Evolutionary conservation across 2,888 invertebrate genomes (phyloP).

Genomic region (Heterodera filipjevi): DNA sequence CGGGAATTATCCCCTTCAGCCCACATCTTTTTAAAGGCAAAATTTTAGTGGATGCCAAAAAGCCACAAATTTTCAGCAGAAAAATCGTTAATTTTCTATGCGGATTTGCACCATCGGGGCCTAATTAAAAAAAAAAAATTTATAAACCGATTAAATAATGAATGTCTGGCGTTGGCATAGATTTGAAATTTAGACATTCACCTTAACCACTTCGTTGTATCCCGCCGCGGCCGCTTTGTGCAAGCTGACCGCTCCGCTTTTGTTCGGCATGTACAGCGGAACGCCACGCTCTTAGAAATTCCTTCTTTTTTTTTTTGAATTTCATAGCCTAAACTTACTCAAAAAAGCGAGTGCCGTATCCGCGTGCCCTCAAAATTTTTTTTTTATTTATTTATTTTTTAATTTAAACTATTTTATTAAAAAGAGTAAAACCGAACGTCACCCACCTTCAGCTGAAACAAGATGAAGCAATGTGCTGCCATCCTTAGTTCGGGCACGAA

Average conservation of each 20-base stretch:
- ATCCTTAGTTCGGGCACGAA: conserved; percentile 71
- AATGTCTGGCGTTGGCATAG: too few relatives aligned
- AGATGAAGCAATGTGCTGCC: conserved; percentile 89
- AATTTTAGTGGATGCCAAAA: too few relatives aligned
- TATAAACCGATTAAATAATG: too few relatives aligned
- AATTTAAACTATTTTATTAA: neutral
- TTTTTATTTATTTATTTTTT: too few relatives aligned
- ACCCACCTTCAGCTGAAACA: conserved; percentile 25
- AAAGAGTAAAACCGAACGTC: neutral
- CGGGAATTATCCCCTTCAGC: too few relatives aligned
- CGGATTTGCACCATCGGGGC: too few relatives aligned
- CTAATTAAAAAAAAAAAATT: too few relatives aligned
- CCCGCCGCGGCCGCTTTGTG: conserved; percentile 96
- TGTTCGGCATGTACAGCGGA: conserved; percentile 98
- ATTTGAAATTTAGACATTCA: too few relatives aligned
- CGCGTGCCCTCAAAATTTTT: conserved; percentile 79
- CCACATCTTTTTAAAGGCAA: too few relatives aligned
- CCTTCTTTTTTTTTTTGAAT: neutral
- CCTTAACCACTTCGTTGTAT: conserved; percentile 94
- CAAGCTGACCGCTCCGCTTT: conserved; percentile 93
- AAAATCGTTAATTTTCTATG: too few relatives aligned
- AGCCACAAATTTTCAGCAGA: too few relatives aligned
- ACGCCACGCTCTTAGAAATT: conserved; percentile 87
- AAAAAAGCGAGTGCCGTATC: conserved; percentile 93
- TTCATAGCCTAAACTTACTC: neutral